Evolutionary conservation across 2,888 invertebrate genomes (phyloP).

Genomic region (Macrosiphum euphorbiae): DNA sequence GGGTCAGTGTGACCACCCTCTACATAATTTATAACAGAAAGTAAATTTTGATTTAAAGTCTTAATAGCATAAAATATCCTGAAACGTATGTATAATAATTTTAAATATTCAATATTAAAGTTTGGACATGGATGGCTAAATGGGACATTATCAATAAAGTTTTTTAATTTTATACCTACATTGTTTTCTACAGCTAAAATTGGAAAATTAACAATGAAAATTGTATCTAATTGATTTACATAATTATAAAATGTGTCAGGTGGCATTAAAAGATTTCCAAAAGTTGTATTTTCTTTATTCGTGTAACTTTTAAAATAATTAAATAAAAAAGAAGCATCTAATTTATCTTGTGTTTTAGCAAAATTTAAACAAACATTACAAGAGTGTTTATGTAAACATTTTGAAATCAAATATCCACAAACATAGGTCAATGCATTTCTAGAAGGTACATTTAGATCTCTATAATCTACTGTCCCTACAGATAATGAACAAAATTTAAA

Average conservation of each 20-base stretch:
- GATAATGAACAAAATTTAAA: constrained; percentile 19
- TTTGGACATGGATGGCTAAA: background rate
- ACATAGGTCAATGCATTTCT: constrained; percentile 49
- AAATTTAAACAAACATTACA: constrained; percentile 28
- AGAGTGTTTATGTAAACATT: constrained; percentile 25
- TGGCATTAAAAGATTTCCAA: constrained; percentile 28
- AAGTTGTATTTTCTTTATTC: constrained; percentile 15
- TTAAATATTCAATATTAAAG: background rate
- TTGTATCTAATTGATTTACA: background rate
- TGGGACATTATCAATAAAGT: background rate
- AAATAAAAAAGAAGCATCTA: constrained; percentile 12
- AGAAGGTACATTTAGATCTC: constrained; percentile 15
- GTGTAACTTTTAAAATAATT: constrained; percentile 31
- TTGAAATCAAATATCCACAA: constrained; percentile 34
- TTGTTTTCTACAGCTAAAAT: constrained; percentile 3
- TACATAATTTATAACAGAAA: no score
- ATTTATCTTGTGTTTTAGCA: constrained; percentile 4
- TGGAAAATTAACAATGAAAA: constrained; percentile 19
- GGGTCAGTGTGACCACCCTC: no score
- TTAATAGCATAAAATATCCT: background rate
- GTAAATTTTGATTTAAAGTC: constrained; percentile 16
- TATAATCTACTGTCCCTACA: constrained; percentile 39
- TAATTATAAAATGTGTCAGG: constrained; percentile 32
- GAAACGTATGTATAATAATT: background rate
- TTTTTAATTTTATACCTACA: background rate